Base-by-base conservation (phyloP, 1,140 invertebrate genomes). In the Drosophila kepulauana region DNA sequence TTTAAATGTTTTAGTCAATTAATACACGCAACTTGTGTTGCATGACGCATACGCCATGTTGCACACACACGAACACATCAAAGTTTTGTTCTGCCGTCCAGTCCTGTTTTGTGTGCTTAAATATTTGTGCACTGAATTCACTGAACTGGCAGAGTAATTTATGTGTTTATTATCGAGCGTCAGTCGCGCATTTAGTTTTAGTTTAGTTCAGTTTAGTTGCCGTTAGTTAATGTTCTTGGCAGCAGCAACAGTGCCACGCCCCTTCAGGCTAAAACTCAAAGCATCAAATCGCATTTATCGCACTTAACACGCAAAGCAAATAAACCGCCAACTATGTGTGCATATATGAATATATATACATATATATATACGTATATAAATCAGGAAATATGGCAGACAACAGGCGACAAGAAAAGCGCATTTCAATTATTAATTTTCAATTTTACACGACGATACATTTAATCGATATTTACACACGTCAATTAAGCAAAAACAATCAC, bases 1-100 rank as follows among this genome's bases (percentile, higher is more conserved):
- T 82, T 88, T 74, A 88, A 88, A 87, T 88, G 82, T 75, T 87
- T 88, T 88, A 84, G 84, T 87, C 79, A 82, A 87, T 86, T 86
- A 82, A 79, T 79, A 54, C 67, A 79, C 38, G 46, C 65, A 81
- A 85, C 45, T 63, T 78, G 66, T 52, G 67, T 71, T 48, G 54
- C 58, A 81, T 78, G 45, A 75, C 75, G 82, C 46, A 84, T 84
- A 85, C 72, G 78, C 61, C 81, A 78, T 51, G 62, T 77, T 61
- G 73, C 66, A 77, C 67, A 64, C 66, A 48, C 70, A 62, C 30
- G 59, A 8, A 63, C 33, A 35, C 67, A 45, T 43, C 11, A 13
- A 43, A 43, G n/a, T 11, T n/a, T 6, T 38, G 35, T 25, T 25
- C 3, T 33, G 33, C 0, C 10, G 11, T 25, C 20, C 33, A 13